Conservation (phyloP, 1,140 invertebrate species). For the Trichonephila inaurata region DNA sequence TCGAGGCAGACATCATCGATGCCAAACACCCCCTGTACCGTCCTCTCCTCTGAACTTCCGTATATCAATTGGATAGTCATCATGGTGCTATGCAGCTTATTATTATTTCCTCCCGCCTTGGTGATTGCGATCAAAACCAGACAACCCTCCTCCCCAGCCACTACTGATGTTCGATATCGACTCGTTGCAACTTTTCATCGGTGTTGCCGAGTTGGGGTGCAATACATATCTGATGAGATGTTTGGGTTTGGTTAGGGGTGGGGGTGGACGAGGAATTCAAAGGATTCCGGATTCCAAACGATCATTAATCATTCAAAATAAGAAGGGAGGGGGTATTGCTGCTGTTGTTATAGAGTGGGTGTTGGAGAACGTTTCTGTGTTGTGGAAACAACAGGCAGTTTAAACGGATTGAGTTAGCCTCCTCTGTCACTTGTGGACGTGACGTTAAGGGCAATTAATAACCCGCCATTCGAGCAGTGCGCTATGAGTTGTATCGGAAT, state of each 20-base stretch:
- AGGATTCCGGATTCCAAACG: not conserved
- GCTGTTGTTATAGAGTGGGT: not conserved
- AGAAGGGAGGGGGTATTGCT: not conserved
- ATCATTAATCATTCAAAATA: constrained; percentile 61
- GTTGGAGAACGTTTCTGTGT: too few species aligned
- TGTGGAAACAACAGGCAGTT: not conserved
- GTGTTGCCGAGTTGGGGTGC: not conserved
- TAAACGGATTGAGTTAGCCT: not conserved
- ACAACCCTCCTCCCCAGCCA: not conserved
- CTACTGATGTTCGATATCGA: constrained; percentile 14
- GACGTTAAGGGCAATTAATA: constrained; percentile 41
- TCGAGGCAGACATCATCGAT: constrained; percentile 12
- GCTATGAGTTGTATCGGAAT: not conserved
- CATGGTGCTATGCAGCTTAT: constrained; percentile 5
- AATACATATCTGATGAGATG: constrained; percentile 61
- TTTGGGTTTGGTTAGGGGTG: not conserved
- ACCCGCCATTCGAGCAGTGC: not conserved
- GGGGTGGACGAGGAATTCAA: not conserved
- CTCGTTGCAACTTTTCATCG: not conserved
- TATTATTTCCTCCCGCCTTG: constrained; percentile 23
- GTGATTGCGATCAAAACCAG: constrained; percentile 55
- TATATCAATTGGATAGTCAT: constrained; percentile 53
- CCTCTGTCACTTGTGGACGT: constrained; percentile 39
- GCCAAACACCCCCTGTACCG: not conserved
- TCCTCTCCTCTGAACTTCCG: not conserved